Evolutionary conservation across 2,113 vertebrate species (phyloP).

Genomic region (Hippocampus guttulatus): DNA sequence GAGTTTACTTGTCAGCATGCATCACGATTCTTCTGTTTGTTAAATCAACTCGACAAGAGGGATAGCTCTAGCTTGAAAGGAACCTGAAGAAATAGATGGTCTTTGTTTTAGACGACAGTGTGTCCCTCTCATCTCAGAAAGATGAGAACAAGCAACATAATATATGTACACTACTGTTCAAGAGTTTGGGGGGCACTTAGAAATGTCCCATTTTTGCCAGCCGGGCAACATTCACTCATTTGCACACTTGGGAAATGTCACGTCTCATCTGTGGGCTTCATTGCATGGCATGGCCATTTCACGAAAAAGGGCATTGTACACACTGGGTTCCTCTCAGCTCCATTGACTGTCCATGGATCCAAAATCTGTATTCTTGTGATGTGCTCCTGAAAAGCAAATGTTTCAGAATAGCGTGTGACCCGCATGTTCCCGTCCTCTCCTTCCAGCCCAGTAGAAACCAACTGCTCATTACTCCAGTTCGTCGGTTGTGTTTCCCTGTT

Average conservation of each 20-base stretch:
- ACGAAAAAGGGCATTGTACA: not conserved
- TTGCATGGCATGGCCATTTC: not conserved
- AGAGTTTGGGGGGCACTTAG: no score
- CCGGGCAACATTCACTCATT: not conserved
- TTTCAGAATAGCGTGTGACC: not conserved
- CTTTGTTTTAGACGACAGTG: not conserved
- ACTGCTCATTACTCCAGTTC: not conserved
- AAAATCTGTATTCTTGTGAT: not conserved
- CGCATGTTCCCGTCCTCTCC: not conserved
- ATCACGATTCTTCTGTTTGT: not conserved
- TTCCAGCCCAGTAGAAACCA: not conserved
- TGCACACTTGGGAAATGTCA: not conserved
- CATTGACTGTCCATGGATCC: not conserved
- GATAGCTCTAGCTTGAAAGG: not conserved
- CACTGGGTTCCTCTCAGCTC: not conserved
- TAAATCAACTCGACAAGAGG: not conserved
- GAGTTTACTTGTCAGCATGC: not conserved
- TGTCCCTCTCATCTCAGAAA: not conserved
- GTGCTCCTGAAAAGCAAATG: not conserved
- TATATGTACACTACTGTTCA: no score
- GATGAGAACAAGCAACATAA: no score
- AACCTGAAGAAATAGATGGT: not conserved
- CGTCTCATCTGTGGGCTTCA: not conserved
- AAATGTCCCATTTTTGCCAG: not conserved
- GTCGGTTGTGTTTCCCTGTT: not conserved